Conservation (phyloP, 1,140 invertebrate species). For the Apolygus lucorum region DNA sequence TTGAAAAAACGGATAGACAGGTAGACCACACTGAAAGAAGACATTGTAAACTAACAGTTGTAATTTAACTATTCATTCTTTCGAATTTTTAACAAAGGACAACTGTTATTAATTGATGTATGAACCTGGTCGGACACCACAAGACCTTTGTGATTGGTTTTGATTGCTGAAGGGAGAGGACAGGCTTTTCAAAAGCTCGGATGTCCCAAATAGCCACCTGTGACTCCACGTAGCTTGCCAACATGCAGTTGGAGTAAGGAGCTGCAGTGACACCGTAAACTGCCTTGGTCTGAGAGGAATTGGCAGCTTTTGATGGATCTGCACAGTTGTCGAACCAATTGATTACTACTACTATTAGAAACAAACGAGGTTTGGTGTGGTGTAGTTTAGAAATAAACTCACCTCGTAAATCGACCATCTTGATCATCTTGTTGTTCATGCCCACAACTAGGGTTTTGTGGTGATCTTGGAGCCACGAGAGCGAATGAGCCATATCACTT, state of each 20-base stretch:
- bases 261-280: constrained; percentile 74
- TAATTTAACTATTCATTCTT: no score
- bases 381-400: no score
- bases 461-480: constrained; percentile 73
- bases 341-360: no score
- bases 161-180: constrained; percentile 59
- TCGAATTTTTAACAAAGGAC: no score
- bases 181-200: constrained; percentile 74
- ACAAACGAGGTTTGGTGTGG: no score
- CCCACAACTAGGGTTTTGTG: constrained; percentile 68
- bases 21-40: no score
- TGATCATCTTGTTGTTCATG: constrained; percentile 80
- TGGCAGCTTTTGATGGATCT: constrained; percentile 64
- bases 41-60: not conserved
- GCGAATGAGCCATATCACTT: constrained; percentile 72
- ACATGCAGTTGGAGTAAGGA: constrained; percentile 60
- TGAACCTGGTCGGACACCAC: constrained; percentile 87
- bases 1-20: no score
- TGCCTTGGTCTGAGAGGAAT: constrained; percentile 66
- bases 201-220: constrained; percentile 80
- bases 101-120: no score
- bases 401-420: constrained; percentile 89
- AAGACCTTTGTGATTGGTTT: constrained; percentile 63
- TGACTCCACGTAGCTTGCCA: constrained; percentile 76
- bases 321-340: no score